Evolutionary conservation across 2,888 invertebrate genomes (phyloP).

Genomic region (Habroteleia sp.): DNA sequence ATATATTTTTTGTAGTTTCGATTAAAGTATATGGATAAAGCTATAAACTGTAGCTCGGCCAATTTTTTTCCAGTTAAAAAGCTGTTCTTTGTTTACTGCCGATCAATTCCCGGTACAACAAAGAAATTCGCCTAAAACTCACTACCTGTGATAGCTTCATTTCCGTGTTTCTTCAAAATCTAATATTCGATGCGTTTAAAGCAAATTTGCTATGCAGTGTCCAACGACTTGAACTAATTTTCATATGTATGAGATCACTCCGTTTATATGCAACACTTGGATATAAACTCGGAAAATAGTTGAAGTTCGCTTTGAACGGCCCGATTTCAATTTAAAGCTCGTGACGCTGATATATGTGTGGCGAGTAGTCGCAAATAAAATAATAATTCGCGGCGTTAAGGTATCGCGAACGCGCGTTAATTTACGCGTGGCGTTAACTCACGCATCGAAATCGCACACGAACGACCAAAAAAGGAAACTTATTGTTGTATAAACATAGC

Average conservation of each 20-base stretch:
- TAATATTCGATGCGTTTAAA: conserved; percentile 12
- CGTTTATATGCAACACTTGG: conserved; percentile 46
- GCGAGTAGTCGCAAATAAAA: conserved; percentile 15
- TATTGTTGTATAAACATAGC: no score
- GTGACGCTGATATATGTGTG: conserved; percentile 20
- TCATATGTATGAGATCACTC: conserved; percentile 51
- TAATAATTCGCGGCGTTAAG: conserved; percentile 23
- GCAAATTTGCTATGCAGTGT: conserved; percentile 27
- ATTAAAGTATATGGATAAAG: no score
- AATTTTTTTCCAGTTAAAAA: no score
- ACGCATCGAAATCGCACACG: no score
- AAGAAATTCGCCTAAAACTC: no score
- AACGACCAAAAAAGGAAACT: no score
- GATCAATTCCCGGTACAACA: no score
- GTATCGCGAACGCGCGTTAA: conserved; percentile 13
- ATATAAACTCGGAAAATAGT: conserved; percentile 45
- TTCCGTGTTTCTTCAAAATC: not conserved
- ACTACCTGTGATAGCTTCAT: no score
- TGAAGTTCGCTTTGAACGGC: conserved; percentile 32
- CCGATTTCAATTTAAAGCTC: conserved; percentile 28
- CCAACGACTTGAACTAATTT: conserved; percentile 44
- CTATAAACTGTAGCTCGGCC: no score
- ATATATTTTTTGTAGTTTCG: no score
- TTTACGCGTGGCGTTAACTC: no score
- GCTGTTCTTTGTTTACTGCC: no score